These are phyloP conservation scores for Hermodice carunculata DNA, from an alignment of 2,888 invertebrate genomes.

Conservation along the genomic window DNA sequence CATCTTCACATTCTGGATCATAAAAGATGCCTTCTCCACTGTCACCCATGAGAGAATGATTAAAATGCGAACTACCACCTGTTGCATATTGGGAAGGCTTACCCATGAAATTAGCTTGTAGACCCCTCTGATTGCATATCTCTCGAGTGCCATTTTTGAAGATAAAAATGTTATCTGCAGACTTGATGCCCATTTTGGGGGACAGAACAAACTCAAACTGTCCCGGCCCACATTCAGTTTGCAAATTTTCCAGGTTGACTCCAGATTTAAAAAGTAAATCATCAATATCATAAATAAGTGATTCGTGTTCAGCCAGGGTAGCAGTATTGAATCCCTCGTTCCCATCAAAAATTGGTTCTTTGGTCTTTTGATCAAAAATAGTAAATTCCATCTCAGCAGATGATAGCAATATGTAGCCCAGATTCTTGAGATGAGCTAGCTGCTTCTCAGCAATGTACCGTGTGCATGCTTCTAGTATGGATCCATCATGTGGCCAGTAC, in stretches of 20 bases:
- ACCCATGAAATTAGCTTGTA: constrained; percentile 39
- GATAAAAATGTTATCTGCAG: constrained; percentile 31
- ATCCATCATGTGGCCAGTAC: constrained; percentile 9
- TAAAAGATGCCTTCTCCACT: constrained; percentile 21
- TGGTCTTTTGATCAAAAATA: not conserved
- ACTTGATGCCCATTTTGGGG: constrained; percentile 29
- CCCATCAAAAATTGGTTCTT: not conserved
- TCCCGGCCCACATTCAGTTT: constrained; percentile 28
- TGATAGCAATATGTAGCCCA: constrained; percentile 18
- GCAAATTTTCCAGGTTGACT: constrained; percentile 17
- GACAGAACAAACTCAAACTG: constrained; percentile 36
- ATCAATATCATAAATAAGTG: constrained; percentile 26
- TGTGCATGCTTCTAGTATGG: constrained; percentile 23
- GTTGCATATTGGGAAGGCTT: constrained; percentile 9
- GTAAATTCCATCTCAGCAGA: constrained; percentile 37
- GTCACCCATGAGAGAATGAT: constrained; percentile 42
- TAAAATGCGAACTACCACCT: constrained; percentile 36
- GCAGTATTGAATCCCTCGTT: constrained; percentile 6
- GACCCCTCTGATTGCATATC: constrained; percentile 9
- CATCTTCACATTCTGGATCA: constrained; percentile 11
- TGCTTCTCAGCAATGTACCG: constrained; percentile 27
- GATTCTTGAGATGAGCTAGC: constrained; percentile 10
- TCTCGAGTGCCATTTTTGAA: constrained; percentile 37
- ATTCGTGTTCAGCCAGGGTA: constrained; percentile 6
- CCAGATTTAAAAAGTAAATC: constrained; percentile 9